A percentile compares a stretch with the other conserved stretches of the same genome.
These are phyloP conservation scores for Rhinatrema bivittatum DNA, from an alignment of 2,797 vertebrate genomes.

Conservation along the genomic window DNA sequence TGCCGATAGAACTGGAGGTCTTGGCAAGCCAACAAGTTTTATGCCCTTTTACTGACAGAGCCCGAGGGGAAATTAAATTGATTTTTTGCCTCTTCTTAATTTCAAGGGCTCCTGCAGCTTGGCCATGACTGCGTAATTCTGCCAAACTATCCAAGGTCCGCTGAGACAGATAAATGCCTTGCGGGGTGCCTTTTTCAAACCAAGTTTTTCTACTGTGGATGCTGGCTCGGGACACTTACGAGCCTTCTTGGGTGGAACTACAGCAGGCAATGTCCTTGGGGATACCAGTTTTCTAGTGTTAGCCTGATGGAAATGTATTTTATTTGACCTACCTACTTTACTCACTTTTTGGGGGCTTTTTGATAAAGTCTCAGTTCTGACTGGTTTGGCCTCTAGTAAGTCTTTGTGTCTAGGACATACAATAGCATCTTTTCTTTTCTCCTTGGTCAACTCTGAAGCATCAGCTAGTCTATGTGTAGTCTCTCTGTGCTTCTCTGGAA, in stretches of 20 bases:
- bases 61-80: slow-evolving; percentile 44
- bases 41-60: slow-evolving; percentile 29
- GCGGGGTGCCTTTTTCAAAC: slow-evolving; percentile 65
- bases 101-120: slow-evolving; percentile 41
- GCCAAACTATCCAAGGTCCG: slow-evolving; percentile 46
- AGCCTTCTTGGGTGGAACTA: slow-evolving; percentile 61
- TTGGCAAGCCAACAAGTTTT: slow-evolving; percentile 52
- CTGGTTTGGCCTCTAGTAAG: background rate
- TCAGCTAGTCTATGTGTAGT: too few relatives aligned
- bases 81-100: slow-evolving; percentile 7
- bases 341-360: slow-evolving; percentile 29
- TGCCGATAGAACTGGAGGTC: slow-evolving; percentile 53
- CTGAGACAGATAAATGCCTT: slow-evolving; percentile 64
- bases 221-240: slow-evolving; percentile 45
- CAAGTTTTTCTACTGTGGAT: slow-evolving; percentile 55
- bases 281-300: background rate
- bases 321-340: slow-evolving; percentile 6
- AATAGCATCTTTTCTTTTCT: too few relatives aligned
- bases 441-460: too few relatives aligned
- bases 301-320: background rate
- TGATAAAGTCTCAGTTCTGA: background rate
- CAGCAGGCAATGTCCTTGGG: slow-evolving; percentile 29
- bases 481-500: too few relatives aligned
- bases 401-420: too few relatives aligned
- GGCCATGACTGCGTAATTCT: slow-evolving; percentile 58